phyloP scores from a whole-genome alignment of 2,113 vertebrate genomes.

The Pycnonotus jocosus region DNA sequence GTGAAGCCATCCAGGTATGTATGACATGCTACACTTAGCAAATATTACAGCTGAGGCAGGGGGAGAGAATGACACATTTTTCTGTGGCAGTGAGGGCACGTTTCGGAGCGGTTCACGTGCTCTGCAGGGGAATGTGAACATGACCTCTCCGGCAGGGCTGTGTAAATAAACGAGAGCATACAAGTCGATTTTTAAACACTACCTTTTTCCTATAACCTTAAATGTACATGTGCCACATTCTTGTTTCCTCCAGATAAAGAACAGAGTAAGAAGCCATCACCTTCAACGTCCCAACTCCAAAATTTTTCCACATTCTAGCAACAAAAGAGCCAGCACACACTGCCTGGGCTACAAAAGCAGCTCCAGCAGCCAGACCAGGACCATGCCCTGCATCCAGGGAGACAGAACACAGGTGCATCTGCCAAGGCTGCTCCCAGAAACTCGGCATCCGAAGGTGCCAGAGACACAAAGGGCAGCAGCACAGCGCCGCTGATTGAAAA shows the following conservation, averaged over 20 bases:
- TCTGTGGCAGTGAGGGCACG: not conserved
- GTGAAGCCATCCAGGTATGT: slow-evolving; percentile 45
- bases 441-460: not conserved
- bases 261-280: not conserved
- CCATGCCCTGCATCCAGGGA: not conserved
- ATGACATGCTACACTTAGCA: slow-evolving; percentile 7
- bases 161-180: not conserved
- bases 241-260: not conserved
- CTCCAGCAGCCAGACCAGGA: not conserved
- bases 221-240: not conserved
- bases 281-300: not conserved
- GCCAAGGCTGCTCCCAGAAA: not conserved
- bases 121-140: not conserved
- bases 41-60: not conserved
- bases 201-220: not conserved
- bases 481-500: rapidly evolving
- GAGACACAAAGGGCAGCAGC: not conserved
- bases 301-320: not conserved
- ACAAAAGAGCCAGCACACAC: not conserved
- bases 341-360: not conserved
- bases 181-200: not conserved
- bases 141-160: not conserved
- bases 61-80: slow-evolving; percentile 3
- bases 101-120: not conserved
- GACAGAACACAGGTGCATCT: not conserved